Evolutionary conservation across 2,888 invertebrate species (phyloP).

Genomic region (Glaucopsyche alexis): DNA sequence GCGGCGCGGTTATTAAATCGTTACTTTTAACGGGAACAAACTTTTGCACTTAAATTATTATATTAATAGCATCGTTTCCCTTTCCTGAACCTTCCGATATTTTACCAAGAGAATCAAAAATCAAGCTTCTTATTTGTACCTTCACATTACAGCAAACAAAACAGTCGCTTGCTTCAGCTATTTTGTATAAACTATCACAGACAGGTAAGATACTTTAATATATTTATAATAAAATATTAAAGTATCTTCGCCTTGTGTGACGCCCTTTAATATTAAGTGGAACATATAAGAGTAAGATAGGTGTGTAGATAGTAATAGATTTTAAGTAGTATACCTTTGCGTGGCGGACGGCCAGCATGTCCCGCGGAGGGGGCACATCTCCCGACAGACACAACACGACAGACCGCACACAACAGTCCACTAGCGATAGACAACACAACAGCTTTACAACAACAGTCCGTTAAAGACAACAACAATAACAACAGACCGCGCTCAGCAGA

Average conservation of each 20-base stretch:
- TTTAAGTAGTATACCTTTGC: constrained; percentile 54
- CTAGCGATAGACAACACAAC: neutral
- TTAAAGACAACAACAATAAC: too few relatives aligned
- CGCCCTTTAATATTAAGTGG: too few relatives aligned
- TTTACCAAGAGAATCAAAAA: neutral
- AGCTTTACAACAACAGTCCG: too few relatives aligned
- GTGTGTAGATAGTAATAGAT: neutral
- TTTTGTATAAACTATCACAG: too few relatives aligned
- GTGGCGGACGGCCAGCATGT: constrained; percentile 64
- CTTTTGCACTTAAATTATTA: constrained; percentile 16
- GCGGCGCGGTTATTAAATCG: constrained; percentile 9
- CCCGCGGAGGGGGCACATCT: constrained; percentile 43
- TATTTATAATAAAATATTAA: too few relatives aligned
- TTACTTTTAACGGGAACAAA: constrained; percentile 17
- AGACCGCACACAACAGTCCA: neutral
- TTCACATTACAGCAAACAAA: neutral
- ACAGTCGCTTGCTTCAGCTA: too few relatives aligned
- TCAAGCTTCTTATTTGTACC: neutral
- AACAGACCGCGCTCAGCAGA: too few relatives aligned
- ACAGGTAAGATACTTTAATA: too few relatives aligned
- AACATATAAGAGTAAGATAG: too few relatives aligned
- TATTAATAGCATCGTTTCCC: neutral
- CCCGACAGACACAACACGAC: constrained; percentile 31
- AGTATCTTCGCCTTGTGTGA: too few relatives aligned
- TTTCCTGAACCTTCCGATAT: neutral